These are phyloP conservation scores for Schizaphis graminum DNA, from an alignment of 2,888 invertebrate genomes.

Conservation along the genomic window DNA sequence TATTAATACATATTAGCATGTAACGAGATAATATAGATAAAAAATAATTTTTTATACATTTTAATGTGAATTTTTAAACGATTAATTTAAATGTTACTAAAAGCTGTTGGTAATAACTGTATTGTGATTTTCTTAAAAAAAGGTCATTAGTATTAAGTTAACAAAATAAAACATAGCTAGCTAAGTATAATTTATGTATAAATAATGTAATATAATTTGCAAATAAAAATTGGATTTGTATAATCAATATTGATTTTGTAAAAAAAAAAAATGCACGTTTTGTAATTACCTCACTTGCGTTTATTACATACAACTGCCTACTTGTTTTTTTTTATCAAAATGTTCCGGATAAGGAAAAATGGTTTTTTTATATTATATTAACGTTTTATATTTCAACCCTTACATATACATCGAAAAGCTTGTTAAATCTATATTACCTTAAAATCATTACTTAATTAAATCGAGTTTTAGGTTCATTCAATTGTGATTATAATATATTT, in stretches of 20 bases:
- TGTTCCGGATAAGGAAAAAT: not conserved
- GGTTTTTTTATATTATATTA: not conserved
- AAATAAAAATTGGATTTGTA: not conserved
- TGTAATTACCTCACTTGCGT: not conserved
- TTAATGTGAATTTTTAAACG: not conserved
- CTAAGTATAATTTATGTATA: not conserved
- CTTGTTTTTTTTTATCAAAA: not conserved
- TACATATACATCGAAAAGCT: not conserved
- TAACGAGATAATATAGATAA: not conserved
- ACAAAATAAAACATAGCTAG: not conserved
- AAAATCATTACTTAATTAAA: not conserved
- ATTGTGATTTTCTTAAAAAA: not conserved
- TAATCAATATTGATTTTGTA: not conserved
- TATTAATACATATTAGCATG: not conserved
- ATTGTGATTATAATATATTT: slow-evolving; percentile 11
- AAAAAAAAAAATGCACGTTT: not conserved
- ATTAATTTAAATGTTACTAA: not conserved
- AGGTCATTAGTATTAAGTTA: not conserved
- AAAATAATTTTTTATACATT: not conserved
- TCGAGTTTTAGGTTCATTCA: not conserved
- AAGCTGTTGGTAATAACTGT: not conserved
- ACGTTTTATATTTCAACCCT: not conserved
- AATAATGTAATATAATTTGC: not conserved
- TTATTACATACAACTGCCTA: not conserved
- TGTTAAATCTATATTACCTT: not conserved